These are phyloP conservation scores for Cydia fagiglandana DNA, from an alignment of 1,140 invertebrate species.

Conservation along the genomic window DNA sequence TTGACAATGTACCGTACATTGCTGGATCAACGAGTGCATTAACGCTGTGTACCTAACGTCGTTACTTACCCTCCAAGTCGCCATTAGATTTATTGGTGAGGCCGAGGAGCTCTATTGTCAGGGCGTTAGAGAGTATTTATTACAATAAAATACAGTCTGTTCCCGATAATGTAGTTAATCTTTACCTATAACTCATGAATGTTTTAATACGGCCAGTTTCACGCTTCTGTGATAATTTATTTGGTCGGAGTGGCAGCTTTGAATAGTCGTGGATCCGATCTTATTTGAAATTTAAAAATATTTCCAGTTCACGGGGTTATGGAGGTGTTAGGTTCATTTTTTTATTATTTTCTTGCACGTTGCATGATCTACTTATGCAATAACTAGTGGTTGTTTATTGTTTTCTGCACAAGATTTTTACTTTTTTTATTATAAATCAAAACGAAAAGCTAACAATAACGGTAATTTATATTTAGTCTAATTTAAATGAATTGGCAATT, in stretches of 20 bases:
- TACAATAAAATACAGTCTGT: not conserved
- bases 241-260: conserved; percentile 29
- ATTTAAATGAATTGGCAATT: too few relatives aligned
- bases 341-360: conserved; percentile 19
- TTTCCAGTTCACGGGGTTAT: conserved; percentile 29
- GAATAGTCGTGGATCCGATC: conserved; percentile 30
- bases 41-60: too few relatives aligned
- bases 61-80: too few relatives aligned
- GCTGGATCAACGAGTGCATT: too few relatives aligned
- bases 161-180: not conserved
- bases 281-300: conserved; percentile 32
- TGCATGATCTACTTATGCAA: conserved; percentile 9
- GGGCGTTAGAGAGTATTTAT: too few relatives aligned
- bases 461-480: too few relatives aligned
- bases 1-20: too few relatives aligned
- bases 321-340: not conserved
- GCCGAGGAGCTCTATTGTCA: too few relatives aligned
- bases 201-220: conserved; percentile 42
- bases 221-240: conserved; percentile 32
- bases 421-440: too few relatives aligned
- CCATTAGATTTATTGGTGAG: too few relatives aligned
- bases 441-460: too few relatives aligned
- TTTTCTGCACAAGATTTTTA: too few relatives aligned
- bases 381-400: not conserved
- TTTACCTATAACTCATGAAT: conserved; percentile 48